phyloP scores from a whole-genome alignment of 2,888 invertebrate genomes.

The Brenthis ino region DNA sequence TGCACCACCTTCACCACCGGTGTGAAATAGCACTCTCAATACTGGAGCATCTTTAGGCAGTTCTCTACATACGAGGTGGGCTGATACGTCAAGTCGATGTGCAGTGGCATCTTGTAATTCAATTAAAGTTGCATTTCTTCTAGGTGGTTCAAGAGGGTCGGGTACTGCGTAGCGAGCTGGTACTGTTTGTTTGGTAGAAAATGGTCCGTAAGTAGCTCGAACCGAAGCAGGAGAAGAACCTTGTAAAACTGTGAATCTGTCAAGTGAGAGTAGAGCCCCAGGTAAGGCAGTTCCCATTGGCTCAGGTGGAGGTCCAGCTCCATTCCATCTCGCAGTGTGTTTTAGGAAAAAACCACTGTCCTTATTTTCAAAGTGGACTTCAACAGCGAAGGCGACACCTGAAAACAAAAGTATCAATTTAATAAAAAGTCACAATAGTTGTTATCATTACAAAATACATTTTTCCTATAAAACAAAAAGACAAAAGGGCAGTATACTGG shows the following conservation, averaged over 20 bases:
- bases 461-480: constrained; percentile 44
- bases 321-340: constrained; percentile 89
- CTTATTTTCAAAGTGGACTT: constrained; percentile 95
- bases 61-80: constrained; percentile 93
- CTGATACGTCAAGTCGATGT: constrained; percentile 94
- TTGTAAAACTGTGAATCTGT: constrained; percentile 95
- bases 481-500: constrained; percentile 71
- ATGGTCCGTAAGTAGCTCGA: constrained; percentile 95
- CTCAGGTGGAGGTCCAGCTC: constrained; percentile 74
- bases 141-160: constrained; percentile 87
- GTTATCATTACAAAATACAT: constrained; percentile 53
- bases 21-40: constrained; percentile 95
- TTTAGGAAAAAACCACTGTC: constrained; percentile 95
- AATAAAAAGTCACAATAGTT: constrained; percentile 28
- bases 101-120: constrained; percentile 85
- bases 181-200: constrained; percentile 96
- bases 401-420: constrained; percentile 47
- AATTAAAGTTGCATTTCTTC: constrained; percentile 81
- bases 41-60: constrained; percentile 95
- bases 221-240: constrained; percentile 95
- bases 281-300: constrained; percentile 77
- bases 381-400: constrained; percentile 88
- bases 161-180: constrained; percentile 94
- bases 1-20: constrained; percentile 92
- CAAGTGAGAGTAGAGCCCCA: constrained; percentile 89